phyloP scores from a whole-genome alignment of 2,797 vertebrate genomes.

The Coreius guichenoti region DNA sequence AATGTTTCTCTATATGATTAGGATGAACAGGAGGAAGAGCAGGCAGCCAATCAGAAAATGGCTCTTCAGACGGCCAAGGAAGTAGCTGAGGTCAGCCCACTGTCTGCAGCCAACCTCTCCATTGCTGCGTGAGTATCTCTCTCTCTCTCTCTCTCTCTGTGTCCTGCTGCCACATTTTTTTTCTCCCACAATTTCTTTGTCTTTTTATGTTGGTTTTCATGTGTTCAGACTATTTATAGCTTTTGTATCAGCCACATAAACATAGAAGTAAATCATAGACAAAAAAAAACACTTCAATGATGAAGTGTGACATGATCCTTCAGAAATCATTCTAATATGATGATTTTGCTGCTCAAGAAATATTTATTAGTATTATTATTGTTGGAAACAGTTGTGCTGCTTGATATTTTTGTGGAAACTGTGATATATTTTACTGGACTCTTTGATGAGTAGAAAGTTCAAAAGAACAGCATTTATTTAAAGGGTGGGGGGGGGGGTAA shows the following conservation, averaged over 20 bases:
- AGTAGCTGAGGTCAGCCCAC: slow-evolving; percentile 95
- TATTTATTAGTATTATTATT: not conserved
- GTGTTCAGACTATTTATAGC: slow-evolving; percentile 16
- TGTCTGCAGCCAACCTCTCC: slow-evolving; percentile 92
- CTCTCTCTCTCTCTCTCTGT: not conserved
- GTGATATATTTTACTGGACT: not conserved
- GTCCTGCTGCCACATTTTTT: slow-evolving; percentile 37
- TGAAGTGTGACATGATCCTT: not conserved
- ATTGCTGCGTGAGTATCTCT: slow-evolving; percentile 88
- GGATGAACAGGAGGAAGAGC: slow-evolving; percentile 96
- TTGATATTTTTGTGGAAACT: too few relatives aligned
- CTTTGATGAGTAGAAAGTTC: not conserved
- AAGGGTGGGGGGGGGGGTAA: too few relatives aligned
- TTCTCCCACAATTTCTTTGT: slow-evolving; percentile 2
- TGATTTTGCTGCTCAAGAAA: not conserved
- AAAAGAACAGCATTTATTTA: too few relatives aligned
- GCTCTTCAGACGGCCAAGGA: slow-evolving; percentile 97
- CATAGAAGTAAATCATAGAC: slow-evolving; percentile 60
- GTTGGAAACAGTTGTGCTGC: not conserved
- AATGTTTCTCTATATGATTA: slow-evolving; percentile 59
- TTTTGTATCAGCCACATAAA: slow-evolving; percentile 10
- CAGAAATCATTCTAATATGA: not conserved
- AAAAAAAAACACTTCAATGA: not conserved
- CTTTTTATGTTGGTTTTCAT: slow-evolving; percentile 5
- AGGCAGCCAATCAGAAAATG: slow-evolving; percentile 92